Evolutionary conservation across 1,140 invertebrate species (phyloP), one percentile per base, ranked within the genome.

Genomic region (Melitaea cinxia): DNA sequence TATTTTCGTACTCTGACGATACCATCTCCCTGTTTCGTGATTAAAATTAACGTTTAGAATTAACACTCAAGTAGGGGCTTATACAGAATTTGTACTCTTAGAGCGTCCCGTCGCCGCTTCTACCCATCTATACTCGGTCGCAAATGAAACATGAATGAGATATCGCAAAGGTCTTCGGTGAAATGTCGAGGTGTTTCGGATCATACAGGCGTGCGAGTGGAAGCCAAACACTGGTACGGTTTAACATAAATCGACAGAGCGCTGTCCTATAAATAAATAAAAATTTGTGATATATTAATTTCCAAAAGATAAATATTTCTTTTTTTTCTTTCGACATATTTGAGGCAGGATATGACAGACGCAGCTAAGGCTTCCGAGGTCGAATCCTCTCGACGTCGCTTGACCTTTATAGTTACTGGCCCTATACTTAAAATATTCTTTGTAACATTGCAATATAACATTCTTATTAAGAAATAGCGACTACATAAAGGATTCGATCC

Each of bases 11-110:
- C 76, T 77, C 58, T 69, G 77, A 83, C 78, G 72, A 75, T 81
- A 82, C 72, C 73, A 70, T 82, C 75, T 88, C 85, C 87, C 85
- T 88, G 83, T 86, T 82, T 83, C 76, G 78, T 80, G 80, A 83
- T 87, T 86, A 84, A 82, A 83, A 83, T 86, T 83, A 88, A 84
- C 72, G 70, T 83, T 83, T 78, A 86, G 73, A 82, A 85, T 82
- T 87, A 85, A 86, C 80, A 88, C 75, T 83, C 81, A 83, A 82
- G 77, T 86, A 88, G 88, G 88, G 88, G 85, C 89, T 92, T 92
- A 91, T 88, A 92, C 83, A 91, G 88, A 91, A 92, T 91, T 92
- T 92, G 91, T 92, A 92, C 91, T 92, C 85, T 91, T 87, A 78
- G 74, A 82, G 81, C 81, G 80, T 88, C 80, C 83, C 81, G 82